Base-by-base conservation (phyloP, 2,888 invertebrate species). In the Ennomos quercinarius region DNA sequence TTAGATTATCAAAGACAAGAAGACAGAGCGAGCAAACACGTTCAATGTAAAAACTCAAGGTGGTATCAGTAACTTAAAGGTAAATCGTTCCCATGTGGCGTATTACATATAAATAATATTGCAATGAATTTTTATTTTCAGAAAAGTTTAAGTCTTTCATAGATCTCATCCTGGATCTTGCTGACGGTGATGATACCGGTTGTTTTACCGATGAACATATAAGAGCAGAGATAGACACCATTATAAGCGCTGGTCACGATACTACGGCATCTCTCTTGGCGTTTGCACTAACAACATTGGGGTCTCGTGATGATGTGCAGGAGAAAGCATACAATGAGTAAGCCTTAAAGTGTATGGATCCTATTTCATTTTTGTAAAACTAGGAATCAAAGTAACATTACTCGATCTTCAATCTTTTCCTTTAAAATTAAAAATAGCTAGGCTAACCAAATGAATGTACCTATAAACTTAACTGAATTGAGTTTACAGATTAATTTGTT, bases 151-250 rank as follows among this genome's bases (percentile, higher is more conserved):
- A 49, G 38, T 12, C 51, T 3, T 46, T 57, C 35, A 50, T 56
- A 10, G 55, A 59, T n/a, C 49, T 54, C 0, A 39, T 59, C 10
- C 27, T 59, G 12, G 40, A 54, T 0, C 27, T 49, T 11, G 12
- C 48, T 9, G 37, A 41, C 6, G 41, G 43, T 10, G 9, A 49
- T 10, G 37, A 27, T 4, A 27, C 27, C 6, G 27, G 27, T 6
- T 6, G 36, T 27, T 47, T 62, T 0, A 50, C 50, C n/a, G 51
- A 62, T 10, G 35, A 35, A 10, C 54, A 57, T 10, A 27, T 62
- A 10, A 38, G 43, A 10, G 57, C 66, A 63, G 43, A 43, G 11
- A 10, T 63, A 36, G 49, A 63, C 52, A 50, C 43, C 10, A 43
- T 43, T 0, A 46, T 57, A 12, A 13, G 34, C 0, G 49, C 53